A percentile compares a stretch with the other conserved stretches of the same genome.
Evolutionary conservation across 2,888 invertebrate species (phyloP).

Genomic region (Aporophyla lueneburgensis): DNA sequence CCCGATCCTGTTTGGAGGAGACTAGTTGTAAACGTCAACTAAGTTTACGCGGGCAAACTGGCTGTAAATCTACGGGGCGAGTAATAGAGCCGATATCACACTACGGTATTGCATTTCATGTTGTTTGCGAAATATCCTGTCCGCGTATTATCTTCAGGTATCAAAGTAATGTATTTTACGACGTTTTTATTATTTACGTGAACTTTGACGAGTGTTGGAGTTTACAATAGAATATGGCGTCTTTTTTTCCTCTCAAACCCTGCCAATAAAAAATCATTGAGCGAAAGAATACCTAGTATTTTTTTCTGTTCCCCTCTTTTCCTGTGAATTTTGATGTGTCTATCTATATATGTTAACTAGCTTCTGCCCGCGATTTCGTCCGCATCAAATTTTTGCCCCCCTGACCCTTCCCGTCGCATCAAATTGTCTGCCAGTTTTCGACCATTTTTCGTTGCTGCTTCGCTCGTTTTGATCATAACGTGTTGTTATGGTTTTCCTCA

Average conservation of each 20-base stretch:
- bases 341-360: too few species aligned
- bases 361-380: too few species aligned
- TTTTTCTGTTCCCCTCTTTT: neutral
- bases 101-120: slow-evolving; percentile 67
- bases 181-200: slow-evolving; percentile 52
- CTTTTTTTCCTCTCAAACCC: neutral
- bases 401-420: too few species aligned
- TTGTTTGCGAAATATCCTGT: slow-evolving; percentile 65
- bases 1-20: slow-evolving; percentile 28
- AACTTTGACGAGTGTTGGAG: neutral
- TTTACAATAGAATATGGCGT: neutral
- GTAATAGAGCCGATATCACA: slow-evolving; percentile 66
- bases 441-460: too few species aligned
- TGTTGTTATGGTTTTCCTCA: too few species aligned
- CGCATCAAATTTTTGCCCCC: too few species aligned
- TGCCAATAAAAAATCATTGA: neutral
- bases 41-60: slow-evolving; percentile 71
- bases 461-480: too few species aligned
- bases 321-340: too few species aligned
- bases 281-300: neutral
- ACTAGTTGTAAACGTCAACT: slow-evolving; percentile 73
- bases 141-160: slow-evolving; percentile 55
- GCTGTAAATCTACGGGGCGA: slow-evolving; percentile 72
- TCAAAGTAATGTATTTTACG: slow-evolving; percentile 58
- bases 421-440: too few species aligned